Percentiles rank a stretch among this genome's conserved stretches.
phyloP scores from a whole-genome alignment of 64 coral and sea anemone genomes.

The Pachyseris speciosa region DNA sequence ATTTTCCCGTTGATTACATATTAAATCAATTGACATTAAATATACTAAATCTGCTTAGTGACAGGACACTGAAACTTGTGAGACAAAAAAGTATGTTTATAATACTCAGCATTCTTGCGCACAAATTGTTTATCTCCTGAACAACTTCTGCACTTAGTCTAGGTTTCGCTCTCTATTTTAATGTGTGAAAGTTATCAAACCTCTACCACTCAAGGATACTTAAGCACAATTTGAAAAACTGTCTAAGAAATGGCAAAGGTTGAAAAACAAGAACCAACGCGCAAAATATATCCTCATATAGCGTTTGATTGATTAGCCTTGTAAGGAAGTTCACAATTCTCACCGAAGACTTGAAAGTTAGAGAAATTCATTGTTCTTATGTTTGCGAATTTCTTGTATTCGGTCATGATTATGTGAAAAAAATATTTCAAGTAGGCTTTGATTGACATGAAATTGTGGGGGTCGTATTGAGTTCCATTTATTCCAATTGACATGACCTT shows the following conservation, averaged over 20 bases:
- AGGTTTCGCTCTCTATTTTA: neutral
- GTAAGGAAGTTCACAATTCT: no score
- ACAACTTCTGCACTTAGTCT: neutral
- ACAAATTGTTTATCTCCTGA: neutral
- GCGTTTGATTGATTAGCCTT: neutral
- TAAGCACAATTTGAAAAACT: neutral
- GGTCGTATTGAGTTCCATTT: neutral
- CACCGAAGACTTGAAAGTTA: no score
- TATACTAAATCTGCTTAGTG: slow-evolving; percentile 7
- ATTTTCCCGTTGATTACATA: slow-evolving; percentile 8
- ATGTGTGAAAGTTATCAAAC: neutral
- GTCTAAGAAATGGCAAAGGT: neutral
- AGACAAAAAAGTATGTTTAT: neutral
- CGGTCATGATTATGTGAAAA: no score
- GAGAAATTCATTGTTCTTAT: no score
- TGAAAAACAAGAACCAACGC: neutral
- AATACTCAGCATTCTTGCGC: neutral
- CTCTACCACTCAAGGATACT: neutral
- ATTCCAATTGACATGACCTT: slow-evolving; percentile 13
- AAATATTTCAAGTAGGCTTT: neutral
- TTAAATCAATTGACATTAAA: neutral
- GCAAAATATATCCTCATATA: neutral
- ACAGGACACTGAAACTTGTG: neutral
- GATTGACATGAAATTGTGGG: neutral
- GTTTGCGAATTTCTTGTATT: no score